phyloP scores from a whole-genome alignment of 2,888 invertebrate species.

The Psylliodes chrysocephalus region DNA sequence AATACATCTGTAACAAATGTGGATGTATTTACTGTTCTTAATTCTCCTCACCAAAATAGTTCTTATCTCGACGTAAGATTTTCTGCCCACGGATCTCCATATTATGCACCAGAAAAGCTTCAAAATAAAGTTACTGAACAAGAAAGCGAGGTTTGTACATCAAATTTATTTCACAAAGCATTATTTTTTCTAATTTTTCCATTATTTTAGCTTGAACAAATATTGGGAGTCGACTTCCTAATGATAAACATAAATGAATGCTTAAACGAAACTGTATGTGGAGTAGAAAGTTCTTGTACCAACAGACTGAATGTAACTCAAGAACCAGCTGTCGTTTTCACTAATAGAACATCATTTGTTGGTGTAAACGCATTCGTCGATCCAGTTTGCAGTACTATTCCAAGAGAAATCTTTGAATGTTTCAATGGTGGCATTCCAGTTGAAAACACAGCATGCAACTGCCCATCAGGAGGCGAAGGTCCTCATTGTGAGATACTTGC shows the following conservation, averaged over 20 bases:
- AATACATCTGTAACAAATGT: slow-evolving; percentile 85
- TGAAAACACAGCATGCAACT: slow-evolving; percentile 76
- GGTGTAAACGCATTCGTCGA: slow-evolving; percentile 88
- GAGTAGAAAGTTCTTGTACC: slow-evolving; percentile 81
- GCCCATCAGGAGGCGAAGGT: slow-evolving; percentile 80
- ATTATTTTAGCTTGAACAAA: slow-evolving; percentile 71
- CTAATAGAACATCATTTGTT: slow-evolving; percentile 93
- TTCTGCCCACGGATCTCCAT: slow-evolving; percentile 94
- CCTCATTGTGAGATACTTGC: slow-evolving; percentile 91
- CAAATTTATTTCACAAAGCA: no score
- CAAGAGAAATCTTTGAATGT: slow-evolving; percentile 49
- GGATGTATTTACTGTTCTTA: slow-evolving; percentile 92
- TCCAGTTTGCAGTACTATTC: slow-evolving; percentile 75
- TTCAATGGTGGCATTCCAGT: slow-evolving; percentile 67
- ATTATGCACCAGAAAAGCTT: slow-evolving; percentile 87
- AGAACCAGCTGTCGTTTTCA: slow-evolving; percentile 85
- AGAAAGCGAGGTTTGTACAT: slow-evolving; percentile 70
- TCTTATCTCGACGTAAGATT: slow-evolving; percentile 86
- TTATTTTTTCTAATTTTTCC: no score
- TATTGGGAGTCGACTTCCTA: slow-evolving; percentile 78
- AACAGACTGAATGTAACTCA: slow-evolving; percentile 76
- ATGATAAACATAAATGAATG: slow-evolving; percentile 95
- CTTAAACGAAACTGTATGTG: slow-evolving; percentile 75
- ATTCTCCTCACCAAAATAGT: slow-evolving; percentile 70
- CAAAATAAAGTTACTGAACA: slow-evolving; percentile 84